phyloP scores from a whole-genome alignment of 2,797 vertebrate genomes.

The Gymnothorax reevesii region DNA sequence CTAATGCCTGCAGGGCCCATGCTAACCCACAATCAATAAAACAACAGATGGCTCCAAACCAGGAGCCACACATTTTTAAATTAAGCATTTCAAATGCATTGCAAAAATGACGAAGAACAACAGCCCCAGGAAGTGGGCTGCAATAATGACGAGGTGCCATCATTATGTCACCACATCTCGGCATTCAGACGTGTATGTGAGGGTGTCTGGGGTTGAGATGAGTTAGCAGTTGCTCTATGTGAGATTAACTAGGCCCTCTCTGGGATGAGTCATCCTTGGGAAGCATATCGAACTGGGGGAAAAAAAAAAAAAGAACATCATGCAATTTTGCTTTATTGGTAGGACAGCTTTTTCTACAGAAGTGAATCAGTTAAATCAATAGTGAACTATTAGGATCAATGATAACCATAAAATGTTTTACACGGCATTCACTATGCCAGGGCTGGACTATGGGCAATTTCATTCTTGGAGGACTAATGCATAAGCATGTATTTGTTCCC shows the following conservation, averaged over 20 bases:
- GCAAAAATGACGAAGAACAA: slow-evolving; percentile 27
- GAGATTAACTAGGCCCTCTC: too few species aligned
- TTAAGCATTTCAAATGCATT: not conserved
- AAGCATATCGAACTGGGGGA: not conserved
- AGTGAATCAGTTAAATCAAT: not conserved
- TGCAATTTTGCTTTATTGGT: not conserved
- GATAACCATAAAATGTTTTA: not conserved
- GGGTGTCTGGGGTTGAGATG: slow-evolving; percentile 54
- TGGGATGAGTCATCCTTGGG: not conserved
- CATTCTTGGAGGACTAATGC: not conserved
- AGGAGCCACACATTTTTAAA: not conserved
- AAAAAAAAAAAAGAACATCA: not conserved
- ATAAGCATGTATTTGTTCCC: not conserved
- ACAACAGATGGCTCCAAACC: not conserved
- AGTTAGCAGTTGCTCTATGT: slow-evolving; percentile 24
- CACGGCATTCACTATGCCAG: not conserved
- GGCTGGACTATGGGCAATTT: not conserved
- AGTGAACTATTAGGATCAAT: not conserved
- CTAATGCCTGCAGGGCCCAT: not conserved
- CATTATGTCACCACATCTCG: slow-evolving; percentile 53
- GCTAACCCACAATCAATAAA: not conserved
- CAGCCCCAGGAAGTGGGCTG: slow-evolving; percentile 41
- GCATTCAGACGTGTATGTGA: slow-evolving; percentile 58
- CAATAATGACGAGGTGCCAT: slow-evolving; percentile 30
- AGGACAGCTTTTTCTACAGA: not conserved